A percentile compares a stretch with the other conserved stretches of the same genome.
phyloP scores from a whole-genome alignment of 1,140 invertebrate species.

The Coelopa frigida region DNA sequence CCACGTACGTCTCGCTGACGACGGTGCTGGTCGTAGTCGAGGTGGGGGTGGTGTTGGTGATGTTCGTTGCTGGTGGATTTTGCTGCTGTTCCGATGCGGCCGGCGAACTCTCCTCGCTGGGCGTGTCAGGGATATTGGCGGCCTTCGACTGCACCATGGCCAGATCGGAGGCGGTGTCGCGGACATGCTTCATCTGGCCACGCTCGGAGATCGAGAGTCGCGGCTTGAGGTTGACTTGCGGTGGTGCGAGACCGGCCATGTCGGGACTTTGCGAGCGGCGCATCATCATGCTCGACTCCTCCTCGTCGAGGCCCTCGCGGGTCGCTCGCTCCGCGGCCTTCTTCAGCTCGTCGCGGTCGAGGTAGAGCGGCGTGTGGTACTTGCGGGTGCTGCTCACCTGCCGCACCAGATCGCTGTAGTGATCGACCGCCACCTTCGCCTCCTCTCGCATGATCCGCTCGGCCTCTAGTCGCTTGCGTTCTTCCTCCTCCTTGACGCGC shows the following conservation, averaged over 20 bases:
- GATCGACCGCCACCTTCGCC: slow-evolving; percentile 63
- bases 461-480: slow-evolving; percentile 26
- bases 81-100: not conserved
- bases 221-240: slow-evolving; percentile 26
- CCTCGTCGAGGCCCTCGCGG: slow-evolving; percentile 13
- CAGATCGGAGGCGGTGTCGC: slow-evolving; percentile 28
- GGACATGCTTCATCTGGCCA: slow-evolving; percentile 35
- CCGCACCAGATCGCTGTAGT: slow-evolving; percentile 72
- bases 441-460: slow-evolving; percentile 49
- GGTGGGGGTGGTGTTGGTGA: not conserved
- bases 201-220: slow-evolving; percentile 36
- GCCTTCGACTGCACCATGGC: slow-evolving; percentile 15
- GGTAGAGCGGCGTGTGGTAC: slow-evolving; percentile 49
- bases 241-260: slow-evolving; percentile 20
- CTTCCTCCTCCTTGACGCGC: slow-evolving; percentile 32
- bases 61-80: not conserved
- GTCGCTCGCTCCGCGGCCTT: slow-evolving; percentile 48
- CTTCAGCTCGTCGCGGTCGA: slow-evolving; percentile 57
- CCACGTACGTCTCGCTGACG: slow-evolving; percentile 34
- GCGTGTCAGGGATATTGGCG: slow-evolving; percentile 11
- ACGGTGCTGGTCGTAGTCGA: slow-evolving; percentile 18
- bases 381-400: slow-evolving; percentile 54
- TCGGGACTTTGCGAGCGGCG: slow-evolving; percentile 24
- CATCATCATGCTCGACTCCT: slow-evolving; percentile 16
- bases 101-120: slow-evolving; percentile 6